Evolutionary conservation across 2,113 vertebrate species (phyloP).

Genomic region (Thermophis baileyi): DNA sequence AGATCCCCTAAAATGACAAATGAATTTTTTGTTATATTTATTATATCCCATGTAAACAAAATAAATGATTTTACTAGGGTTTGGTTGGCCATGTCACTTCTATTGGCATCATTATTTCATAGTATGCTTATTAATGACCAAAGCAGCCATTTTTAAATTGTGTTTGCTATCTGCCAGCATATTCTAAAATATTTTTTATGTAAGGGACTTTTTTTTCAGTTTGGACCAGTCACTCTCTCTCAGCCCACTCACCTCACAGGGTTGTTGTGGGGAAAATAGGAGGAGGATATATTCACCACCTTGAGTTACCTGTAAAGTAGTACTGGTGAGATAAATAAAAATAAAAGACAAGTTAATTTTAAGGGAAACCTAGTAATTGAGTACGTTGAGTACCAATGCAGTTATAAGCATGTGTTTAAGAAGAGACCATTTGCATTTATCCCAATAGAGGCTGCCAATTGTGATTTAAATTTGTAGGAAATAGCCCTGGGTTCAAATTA

Average conservation of each 20-base stretch:
- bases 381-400: not conserved
- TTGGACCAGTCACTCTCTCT: not conserved
- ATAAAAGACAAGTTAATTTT: constrained; percentile 27
- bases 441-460: not conserved
- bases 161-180: not conserved
- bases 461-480: not conserved
- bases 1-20: not conserved
- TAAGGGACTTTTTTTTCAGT: constrained; percentile 22
- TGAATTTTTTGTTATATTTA: not conserved
- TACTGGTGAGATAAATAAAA: not conserved
- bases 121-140: not conserved
- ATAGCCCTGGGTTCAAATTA: not conserved
- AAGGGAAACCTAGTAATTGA: constrained; percentile 21
- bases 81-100: not conserved
- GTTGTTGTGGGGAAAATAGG: not conserved
- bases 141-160: not conserved
- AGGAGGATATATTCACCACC: not conserved
- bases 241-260: not conserved
- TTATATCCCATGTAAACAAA: not conserved
- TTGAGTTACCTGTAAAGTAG: not conserved
- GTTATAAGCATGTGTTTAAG: not conserved
- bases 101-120: not conserved
- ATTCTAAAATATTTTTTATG: constrained; percentile 43
- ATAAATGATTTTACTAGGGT: not conserved
- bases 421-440: not conserved